phyloP scores from a whole-genome alignment of 2,113 vertebrate species.

The Scartelaos histophorus region DNA sequence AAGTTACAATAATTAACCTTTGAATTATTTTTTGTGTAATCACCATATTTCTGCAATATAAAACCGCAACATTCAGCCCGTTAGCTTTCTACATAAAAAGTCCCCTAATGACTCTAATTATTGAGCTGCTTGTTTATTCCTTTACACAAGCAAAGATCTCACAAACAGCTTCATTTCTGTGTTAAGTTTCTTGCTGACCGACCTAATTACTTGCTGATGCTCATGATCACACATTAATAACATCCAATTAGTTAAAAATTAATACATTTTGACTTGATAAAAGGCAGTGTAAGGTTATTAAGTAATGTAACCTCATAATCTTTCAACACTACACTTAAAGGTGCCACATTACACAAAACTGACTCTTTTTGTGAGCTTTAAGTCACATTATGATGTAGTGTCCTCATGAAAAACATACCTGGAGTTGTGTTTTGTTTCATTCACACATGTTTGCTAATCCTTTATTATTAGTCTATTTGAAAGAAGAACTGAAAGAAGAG shows the following conservation, averaged over 20 bases:
- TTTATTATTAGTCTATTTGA: too few relatives aligned
- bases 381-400: too few relatives aligned
- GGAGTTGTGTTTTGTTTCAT: too few relatives aligned
- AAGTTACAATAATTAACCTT: too few relatives aligned
- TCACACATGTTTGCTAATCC: too few relatives aligned
- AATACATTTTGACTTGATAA: slow-evolving; percentile 26
- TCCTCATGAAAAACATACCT: too few relatives aligned
- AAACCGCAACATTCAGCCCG: too few relatives aligned
- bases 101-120: neutral
- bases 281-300: slow-evolving; percentile 21
- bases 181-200: slow-evolving; percentile 13
- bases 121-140: neutral
- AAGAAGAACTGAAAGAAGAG: too few relatives aligned
- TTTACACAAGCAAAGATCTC: neutral
- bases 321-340: slow-evolving; percentile 23
- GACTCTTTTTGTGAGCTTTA: too few relatives aligned
- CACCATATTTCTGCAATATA: neutral
- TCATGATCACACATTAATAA: slow-evolving; percentile 37
- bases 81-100: neutral
- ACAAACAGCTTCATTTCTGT: neutral
- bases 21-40: too few relatives aligned
- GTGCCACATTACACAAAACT: too few relatives aligned
- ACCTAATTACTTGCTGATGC: slow-evolving; percentile 25
- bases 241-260: slow-evolving; percentile 39
- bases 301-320: slow-evolving; percentile 31